Evolutionary conservation across 2,888 invertebrate genomes (phyloP).

Genomic region (Hirtodrosophila histrioides): DNA sequence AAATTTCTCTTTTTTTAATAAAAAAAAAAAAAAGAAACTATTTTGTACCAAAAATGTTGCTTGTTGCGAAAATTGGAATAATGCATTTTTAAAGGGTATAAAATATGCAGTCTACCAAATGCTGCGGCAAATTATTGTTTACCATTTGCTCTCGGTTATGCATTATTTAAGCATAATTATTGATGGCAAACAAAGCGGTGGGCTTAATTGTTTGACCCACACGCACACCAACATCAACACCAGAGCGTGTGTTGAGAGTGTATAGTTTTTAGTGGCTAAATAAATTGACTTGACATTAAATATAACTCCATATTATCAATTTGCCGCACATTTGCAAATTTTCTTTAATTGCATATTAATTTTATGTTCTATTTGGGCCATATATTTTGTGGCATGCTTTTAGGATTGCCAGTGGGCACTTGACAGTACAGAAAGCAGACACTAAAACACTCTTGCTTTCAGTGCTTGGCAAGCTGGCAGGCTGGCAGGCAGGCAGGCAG

Average conservation of each 20-base stretch:
- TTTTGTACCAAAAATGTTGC: too few relatives aligned
- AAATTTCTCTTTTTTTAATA: too few relatives aligned
- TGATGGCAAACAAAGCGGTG: conserved; percentile 56
- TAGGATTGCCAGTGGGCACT: conserved; percentile 52
- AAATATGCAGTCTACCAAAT: background rate
- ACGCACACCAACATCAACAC: conserved; percentile 6
- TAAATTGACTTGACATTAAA: conserved; percentile 69
- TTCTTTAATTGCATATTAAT: conserved; percentile 75
- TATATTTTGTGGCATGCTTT: conserved; percentile 60
- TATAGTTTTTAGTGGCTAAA: conserved; percentile 40
- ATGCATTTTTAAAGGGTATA: conserved; percentile 15
- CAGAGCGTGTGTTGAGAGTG: conserved; percentile 2
- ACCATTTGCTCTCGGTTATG: conserved; percentile 51
- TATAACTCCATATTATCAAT: conserved; percentile 68
- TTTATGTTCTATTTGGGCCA: conserved; percentile 40
- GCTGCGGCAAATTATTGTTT: conserved; percentile 18
- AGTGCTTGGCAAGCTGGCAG: conserved; percentile 41
- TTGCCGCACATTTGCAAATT: conserved; percentile 63
- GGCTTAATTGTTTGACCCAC: conserved; percentile 25
- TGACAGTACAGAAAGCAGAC: conserved; percentile 53
- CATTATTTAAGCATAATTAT: conserved; percentile 74
- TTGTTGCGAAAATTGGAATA: too few relatives aligned
- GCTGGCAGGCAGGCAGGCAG: conserved; percentile 5
- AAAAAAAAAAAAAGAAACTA: too few relatives aligned
- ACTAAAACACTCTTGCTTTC: conserved; percentile 75